Conservation (phyloP, 2,797 vertebrate species). For the Mus spretus region DNA sequence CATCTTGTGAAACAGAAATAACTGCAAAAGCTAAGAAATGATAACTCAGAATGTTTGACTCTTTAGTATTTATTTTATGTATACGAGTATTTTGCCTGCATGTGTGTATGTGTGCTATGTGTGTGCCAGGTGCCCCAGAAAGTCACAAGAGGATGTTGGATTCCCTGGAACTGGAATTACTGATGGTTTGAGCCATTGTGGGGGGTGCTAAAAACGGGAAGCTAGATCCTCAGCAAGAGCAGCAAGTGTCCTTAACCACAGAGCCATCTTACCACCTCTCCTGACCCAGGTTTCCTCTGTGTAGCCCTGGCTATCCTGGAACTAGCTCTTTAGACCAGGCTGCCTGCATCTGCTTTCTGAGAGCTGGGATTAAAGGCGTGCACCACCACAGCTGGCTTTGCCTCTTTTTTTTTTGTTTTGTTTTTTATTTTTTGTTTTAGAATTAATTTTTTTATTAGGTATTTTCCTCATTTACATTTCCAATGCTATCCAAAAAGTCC, state of each 20-base stretch:
- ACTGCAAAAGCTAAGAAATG: constrained; percentile 33
- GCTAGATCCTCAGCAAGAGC: not conserved
- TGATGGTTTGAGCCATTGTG: not conserved
- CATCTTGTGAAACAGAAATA: constrained; percentile 51
- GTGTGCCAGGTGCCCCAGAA: not conserved
- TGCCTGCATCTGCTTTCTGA: not conserved
- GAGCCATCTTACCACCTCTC: not conserved
- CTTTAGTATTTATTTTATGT: not conserved
- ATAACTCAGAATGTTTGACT: constrained; percentile 19
- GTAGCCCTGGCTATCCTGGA: not conserved
- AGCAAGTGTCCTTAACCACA: not conserved
- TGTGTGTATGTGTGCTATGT: not conserved
- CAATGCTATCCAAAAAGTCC: no score
- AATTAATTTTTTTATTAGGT: no score
- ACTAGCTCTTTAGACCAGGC: not conserved
- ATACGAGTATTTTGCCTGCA: not conserved
- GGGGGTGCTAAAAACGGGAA: not conserved
- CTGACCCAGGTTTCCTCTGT: not conserved
- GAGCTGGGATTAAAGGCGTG: not conserved
- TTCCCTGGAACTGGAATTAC: not conserved
- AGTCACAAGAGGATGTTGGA: not conserved
- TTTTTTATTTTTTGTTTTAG: no score
- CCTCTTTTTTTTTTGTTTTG: not conserved
- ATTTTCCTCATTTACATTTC: no score
- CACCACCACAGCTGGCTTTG: not conserved